Evolutionary conservation across 2,888 invertebrate species (phyloP), one percentile per base, ranked within the genome.

Genomic region (Steinernema carpocapsae): DNA sequence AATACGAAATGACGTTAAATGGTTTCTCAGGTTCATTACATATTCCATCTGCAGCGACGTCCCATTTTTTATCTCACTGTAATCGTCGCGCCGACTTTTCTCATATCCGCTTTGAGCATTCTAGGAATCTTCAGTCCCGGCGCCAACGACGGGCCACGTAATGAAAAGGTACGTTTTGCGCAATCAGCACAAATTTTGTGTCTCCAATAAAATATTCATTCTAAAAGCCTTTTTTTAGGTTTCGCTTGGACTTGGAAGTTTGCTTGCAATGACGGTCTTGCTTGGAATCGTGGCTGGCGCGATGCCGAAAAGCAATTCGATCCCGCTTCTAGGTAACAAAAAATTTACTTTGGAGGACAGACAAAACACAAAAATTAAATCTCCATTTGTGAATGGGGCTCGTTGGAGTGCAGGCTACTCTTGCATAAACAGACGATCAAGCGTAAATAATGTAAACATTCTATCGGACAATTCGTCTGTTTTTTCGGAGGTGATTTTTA

Each of bases 31-130:
- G 77, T 84, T 19, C 84, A 85, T 70, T 86, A 85, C 77, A 85
- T 85, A 46, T 78, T 86, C 32, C 82, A 85, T 56, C 75, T 86
- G 19, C 78, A 84, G 45, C 78, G 86, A 22, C 80, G 85, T 7
- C 86, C 78, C 7, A 83, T 85, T 71, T 86, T 84, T 74, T 86
- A 86, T 76, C 82, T 86, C n/a, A 85, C 84, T 3, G 86, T 86
- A n/a, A 86, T 86, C 32, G 86, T 86, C 19, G 83, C 82, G 17
- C 86, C 86, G 7, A 86, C 84, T 26, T 85, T 85, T 71, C 78
- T 86, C 24, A 86, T 86, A 51, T 85, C 85, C 1, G 81, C 83
- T 10, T 79, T 86, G 22, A 83, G 83, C 14, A 85, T 86, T 71
- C 76, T 86, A 43, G 86, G 86, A 19, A 86, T 86, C 32, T 86